Base-by-base conservation (phyloP, 30 jellyfish, hydroid and myxozoan species). In the Aurelia aurita region DNA sequence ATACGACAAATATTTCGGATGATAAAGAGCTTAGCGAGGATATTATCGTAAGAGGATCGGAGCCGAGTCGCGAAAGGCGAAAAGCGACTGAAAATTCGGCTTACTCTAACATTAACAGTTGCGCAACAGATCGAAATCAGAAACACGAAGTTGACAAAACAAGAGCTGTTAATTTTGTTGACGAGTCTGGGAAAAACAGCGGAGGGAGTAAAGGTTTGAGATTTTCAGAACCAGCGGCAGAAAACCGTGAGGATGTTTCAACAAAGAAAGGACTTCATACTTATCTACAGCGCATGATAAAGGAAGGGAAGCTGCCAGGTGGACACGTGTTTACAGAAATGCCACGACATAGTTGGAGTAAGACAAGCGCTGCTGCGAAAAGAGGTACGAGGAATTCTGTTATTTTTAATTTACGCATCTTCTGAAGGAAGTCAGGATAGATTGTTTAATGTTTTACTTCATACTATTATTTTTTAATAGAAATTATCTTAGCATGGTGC, bases 241-340 rank as follows among this genome's bases (percentile, higher is more conserved):
- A 46, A 21, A 26, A 51, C 16, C 55, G 51, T 19, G 82, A 72
- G 19, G 96, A 84, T 69, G 73, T 87, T 16, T 22, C 88, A 46
- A 91, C 96, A 21, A 89, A 92, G n/a, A 62, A 71, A 14, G 95
- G 93, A 1, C 75, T 84, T 13, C 91, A 91, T 27, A 22, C 61
- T 26, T 77, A 79, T 61, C 66, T 91, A 8, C 87, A 91, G 74
- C 71, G 89, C 47, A 77, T 86, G 91, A 86, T 79, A 19, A 69
- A 47, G 23, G 93, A 84, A 69, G 95, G 97, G 11, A 87, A 77
- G 22, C 81, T 77, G 15, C 92, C 97, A 31, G 97, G 95, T 23
- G 26, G 22, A 3, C 44, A 68, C 27, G 47, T 22, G 9, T 67
- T 47, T n/a, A 12, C 12, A 19, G 68, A 29, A 21, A 82, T 68